Evolutionary conservation across 2,888 invertebrate genomes (phyloP), one percentile per base, ranked within the genome.

Genomic region (Xylophagus ater): DNA sequence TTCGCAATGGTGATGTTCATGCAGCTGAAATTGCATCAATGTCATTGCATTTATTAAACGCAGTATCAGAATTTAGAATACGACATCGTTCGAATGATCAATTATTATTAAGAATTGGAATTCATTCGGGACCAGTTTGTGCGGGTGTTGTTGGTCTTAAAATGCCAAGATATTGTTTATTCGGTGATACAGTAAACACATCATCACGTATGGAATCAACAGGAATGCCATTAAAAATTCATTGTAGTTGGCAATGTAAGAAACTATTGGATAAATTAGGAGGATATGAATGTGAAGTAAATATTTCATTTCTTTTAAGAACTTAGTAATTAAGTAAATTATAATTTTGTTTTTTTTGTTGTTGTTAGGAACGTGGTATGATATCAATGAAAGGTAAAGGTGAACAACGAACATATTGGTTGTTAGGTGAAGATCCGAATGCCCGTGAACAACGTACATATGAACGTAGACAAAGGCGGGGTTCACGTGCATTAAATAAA

Each of bases 11-110:
- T 20, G 81, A 83, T 54, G 71, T 79, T 39, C 94, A 96, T 62
- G 94, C 93, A 2, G 84, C 85, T 3, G 93, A 94, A 68, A 85
- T 94, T 49, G 89, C 90, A 9, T 81, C 88, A 8, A 92, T 94
- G 90, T 90, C 92, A 2, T 64, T 94, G 37, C 82, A 85, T 48
- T 69, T 96, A 37, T 69, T 94, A 28, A 75, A 81, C 20, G 83
- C 85, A 34, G 82, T 93, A 34, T 74, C 82, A 49, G 79, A 81
- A 52, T 94, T 96, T 66, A 76, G 78, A 50, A 88, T 96, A 44
- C 73, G 88, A 4, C 94, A 94, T 62, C 72, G 86, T 32, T 90
- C 93, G 3, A 71, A 74, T 13, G 87, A 90, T 49, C 78, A 84
- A 49, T 70, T 94, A 13, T 76, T 85, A 58, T 71, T 94, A 4